These are phyloP conservation scores for Platichthys flesus DNA, from an alignment of 2,113 vertebrate species.

Conservation along the genomic window DNA sequence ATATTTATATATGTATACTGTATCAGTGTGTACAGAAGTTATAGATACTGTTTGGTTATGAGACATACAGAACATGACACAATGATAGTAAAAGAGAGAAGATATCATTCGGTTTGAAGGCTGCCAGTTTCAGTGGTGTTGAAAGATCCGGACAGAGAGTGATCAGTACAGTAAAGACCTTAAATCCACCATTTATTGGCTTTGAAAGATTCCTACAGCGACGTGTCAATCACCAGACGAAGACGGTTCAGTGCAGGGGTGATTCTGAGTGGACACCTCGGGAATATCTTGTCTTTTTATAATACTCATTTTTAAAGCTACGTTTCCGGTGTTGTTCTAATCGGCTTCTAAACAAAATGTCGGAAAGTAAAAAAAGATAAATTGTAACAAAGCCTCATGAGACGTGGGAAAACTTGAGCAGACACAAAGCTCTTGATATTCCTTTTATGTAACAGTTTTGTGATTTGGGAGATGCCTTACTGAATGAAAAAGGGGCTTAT, in stretches of 20 bases:
- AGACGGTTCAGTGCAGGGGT: slow-evolving; percentile 26
- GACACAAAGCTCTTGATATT: not conserved
- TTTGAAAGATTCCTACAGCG: slow-evolving; percentile 50
- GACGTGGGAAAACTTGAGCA: not conserved
- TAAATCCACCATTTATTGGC: slow-evolving; percentile 46
- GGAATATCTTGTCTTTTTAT: not conserved
- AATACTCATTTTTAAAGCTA: not conserved
- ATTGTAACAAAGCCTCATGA: not conserved
- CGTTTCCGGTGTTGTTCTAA: slow-evolving; percentile 14
- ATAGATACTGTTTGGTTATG: slow-evolving; percentile 59
- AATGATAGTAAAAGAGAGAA: slow-evolving; percentile 47
- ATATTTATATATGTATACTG: slow-evolving; percentile 25
- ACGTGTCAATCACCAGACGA: slow-evolving; percentile 26
- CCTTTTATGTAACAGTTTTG: not conserved
- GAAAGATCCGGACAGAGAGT: slow-evolving; percentile 44
- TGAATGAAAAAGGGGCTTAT: not conserved
- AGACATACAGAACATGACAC: slow-evolving; percentile 52
- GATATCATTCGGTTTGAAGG: slow-evolving; percentile 72
- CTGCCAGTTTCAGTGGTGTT: slow-evolving; percentile 54
- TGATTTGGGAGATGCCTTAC: not conserved
- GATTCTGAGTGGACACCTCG: not conserved
- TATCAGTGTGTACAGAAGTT: slow-evolving; percentile 54
- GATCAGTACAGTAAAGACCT: slow-evolving; percentile 32
- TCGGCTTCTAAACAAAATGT: slow-evolving; percentile 13
- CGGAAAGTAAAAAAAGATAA: not conserved